These are phyloP conservation scores for Popillia japonica DNA, from an alignment of 1,140 invertebrate genomes.

Conservation along the genomic window DNA sequence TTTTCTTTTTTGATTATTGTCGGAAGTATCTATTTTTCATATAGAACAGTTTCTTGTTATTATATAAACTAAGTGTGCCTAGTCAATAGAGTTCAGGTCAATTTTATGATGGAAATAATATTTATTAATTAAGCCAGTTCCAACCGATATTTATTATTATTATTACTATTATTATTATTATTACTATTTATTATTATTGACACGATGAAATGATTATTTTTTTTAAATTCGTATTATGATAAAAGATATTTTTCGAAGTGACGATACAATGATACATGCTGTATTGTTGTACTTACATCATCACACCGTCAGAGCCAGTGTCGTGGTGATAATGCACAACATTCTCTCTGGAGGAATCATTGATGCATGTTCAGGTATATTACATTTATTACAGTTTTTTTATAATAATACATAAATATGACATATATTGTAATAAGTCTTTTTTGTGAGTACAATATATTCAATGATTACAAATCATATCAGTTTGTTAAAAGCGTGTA, in stretches of 20 bases:
- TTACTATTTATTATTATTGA: no score
- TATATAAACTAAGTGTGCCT: conserved; percentile 62
- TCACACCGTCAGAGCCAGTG: background rate
- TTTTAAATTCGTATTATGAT: conserved; percentile 34
- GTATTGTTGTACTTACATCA: background rate
- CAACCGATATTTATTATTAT: conserved; percentile 43
- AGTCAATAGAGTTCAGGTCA: conserved; percentile 62
- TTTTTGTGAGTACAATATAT: conserved; percentile 57
- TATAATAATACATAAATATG: conserved; percentile 51
- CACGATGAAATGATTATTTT: conserved; percentile 31
- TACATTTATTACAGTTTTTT: conserved; percentile 53
- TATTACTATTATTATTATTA: conserved; percentile 46
- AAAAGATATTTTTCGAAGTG: background rate
- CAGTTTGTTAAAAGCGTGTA: conserved; percentile 62
- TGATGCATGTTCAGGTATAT: conserved; percentile 40
- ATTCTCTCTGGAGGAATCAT: conserved; percentile 32
- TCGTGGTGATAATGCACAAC: background rate
- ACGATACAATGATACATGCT: conserved; percentile 27
- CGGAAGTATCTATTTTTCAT: conserved; percentile 62
- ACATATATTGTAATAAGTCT: conserved; percentile 35
- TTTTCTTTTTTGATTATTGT: conserved; percentile 55
- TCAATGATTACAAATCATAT: conserved; percentile 61
- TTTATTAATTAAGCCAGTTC: conserved; percentile 52
- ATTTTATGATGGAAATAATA: conserved; percentile 56
- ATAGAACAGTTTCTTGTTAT: conserved; percentile 61